These are phyloP conservation scores for Indri indri DNA, from an alignment of 2,113 vertebrate species.

Conservation along the genomic window DNA sequence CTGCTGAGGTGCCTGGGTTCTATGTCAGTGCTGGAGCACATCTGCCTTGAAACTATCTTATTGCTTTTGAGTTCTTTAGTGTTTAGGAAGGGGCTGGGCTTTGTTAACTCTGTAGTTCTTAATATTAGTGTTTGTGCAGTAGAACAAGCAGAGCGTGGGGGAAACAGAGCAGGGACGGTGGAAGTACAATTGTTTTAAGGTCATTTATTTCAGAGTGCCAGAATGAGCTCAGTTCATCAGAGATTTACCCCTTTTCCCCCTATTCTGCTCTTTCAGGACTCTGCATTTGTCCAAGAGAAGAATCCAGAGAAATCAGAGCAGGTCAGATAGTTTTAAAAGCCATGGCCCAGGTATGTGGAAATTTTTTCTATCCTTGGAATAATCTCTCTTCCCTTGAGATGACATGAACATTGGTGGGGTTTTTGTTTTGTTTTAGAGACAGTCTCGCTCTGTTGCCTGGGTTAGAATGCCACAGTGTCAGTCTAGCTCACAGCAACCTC, in stretches of 20 bases:
- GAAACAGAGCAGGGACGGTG: background rate
- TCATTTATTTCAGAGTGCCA: background rate
- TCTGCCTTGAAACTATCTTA: background rate
- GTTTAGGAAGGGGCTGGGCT: background rate
- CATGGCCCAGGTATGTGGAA: slow-evolving; percentile 65
- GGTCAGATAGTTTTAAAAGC: slow-evolving; percentile 39
- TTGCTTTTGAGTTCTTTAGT: background rate
- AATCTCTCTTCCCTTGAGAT: background rate
- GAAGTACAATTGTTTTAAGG: background rate
- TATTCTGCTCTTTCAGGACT: slow-evolving; percentile 36
- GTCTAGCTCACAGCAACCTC: too few relatives aligned
- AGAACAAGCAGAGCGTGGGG: background rate
- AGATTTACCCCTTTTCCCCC: background rate
- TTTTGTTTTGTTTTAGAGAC: too few relatives aligned
- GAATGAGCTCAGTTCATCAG: background rate
- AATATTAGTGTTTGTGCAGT: background rate
- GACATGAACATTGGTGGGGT: background rate
- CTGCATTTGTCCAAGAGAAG: slow-evolving; percentile 31
- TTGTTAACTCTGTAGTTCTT: slow-evolving; percentile 2
- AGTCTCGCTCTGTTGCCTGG: too few relatives aligned
- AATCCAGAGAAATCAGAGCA: slow-evolving; percentile 31
- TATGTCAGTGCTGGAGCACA: background rate
- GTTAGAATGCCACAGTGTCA: too few relatives aligned
- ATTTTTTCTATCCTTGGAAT: slow-evolving; percentile 20
- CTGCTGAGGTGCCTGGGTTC: background rate